A percentile compares a stretch with the other conserved stretches of the same genome.
These are phyloP conservation scores for Tapirus terrestris DNA, from an alignment of 2,113 vertebrate genomes.

Conservation along the genomic window DNA sequence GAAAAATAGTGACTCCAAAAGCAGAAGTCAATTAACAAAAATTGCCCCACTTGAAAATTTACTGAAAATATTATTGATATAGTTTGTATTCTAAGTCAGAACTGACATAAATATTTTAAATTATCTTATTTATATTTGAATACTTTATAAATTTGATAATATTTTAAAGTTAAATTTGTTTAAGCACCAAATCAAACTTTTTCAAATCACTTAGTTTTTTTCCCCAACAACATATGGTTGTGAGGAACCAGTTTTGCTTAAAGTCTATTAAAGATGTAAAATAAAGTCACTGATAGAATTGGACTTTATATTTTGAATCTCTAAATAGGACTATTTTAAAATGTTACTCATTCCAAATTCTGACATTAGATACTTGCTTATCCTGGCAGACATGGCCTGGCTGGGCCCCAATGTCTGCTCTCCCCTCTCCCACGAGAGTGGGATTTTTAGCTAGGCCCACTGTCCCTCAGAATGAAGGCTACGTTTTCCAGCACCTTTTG, in stretches of 20 bases:
- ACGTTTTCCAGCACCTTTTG: background rate
- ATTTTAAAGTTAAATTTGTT: background rate
- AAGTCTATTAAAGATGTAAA: background rate
- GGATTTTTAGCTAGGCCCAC: background rate
- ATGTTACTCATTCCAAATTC: background rate
- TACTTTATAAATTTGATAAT: background rate
- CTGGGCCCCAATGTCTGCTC: background rate
- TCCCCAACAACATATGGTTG: background rate
- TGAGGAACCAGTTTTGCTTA: background rate
- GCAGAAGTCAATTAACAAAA: background rate
- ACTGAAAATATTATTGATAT: background rate
- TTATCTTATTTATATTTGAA: background rate
- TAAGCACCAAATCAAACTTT: background rate
- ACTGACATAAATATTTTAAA: background rate
- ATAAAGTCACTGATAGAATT: background rate
- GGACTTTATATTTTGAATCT: background rate
- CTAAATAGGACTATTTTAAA: background rate
- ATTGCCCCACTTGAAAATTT: background rate
- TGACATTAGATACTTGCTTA: background rate
- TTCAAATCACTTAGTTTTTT: background rate
- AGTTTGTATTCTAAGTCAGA: background rate
- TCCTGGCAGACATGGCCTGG: background rate
- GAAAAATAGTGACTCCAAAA: background rate
- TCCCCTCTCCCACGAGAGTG: background rate
- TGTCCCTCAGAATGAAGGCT: background rate